A percentile compares a stretch with the other conserved stretches of the same genome.
Evolutionary conservation across 2,888 invertebrate genomes (phyloP).

Genomic region (Thecocarcelia acutangulata): DNA sequence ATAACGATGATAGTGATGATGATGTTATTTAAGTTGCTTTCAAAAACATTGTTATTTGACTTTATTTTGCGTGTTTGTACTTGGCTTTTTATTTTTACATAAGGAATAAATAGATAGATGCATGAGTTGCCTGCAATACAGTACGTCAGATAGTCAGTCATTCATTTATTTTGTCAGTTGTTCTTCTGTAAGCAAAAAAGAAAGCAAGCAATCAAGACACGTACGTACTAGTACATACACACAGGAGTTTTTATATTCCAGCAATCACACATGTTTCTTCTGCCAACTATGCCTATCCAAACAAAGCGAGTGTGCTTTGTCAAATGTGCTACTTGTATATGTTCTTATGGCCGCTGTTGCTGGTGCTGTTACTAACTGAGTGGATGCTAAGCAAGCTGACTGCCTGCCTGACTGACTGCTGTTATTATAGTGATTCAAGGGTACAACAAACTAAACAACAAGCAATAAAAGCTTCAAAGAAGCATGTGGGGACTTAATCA

Average conservation of each 20-base stretch:
- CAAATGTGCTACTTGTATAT: too few species aligned
- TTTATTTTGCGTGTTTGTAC: constrained; percentile 8
- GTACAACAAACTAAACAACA: constrained; percentile 28
- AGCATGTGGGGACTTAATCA: constrained; percentile 47
- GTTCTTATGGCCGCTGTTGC: background rate
- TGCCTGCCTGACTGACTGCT: constrained; percentile 32
- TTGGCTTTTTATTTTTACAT: background rate
- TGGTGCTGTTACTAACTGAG: background rate
- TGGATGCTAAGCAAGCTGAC: constrained; percentile 20
- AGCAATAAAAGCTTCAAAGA: constrained; percentile 38
- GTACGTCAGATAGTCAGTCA: constrained; percentile 6
- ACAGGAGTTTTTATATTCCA: background rate
- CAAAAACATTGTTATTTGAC: constrained; percentile 38
- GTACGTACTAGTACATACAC: background rate
- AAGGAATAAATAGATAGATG: background rate
- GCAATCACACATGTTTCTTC: constrained; percentile 24
- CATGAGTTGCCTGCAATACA: constrained; percentile 15
- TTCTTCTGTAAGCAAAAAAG: constrained; percentile 7
- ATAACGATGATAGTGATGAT: constrained; percentile 25
- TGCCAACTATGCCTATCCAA: background rate
- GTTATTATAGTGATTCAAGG: constrained; percentile 62
- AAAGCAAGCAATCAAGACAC: constrained; percentile 55
- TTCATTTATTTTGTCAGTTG: constrained; percentile 18
- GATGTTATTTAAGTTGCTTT: constrained; percentile 55
- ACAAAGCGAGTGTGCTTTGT: constrained; percentile 28